Percentiles rank a stretch among this genome's conserved stretches.
Conservation (phyloP, 2,113 vertebrate species). For the Anas platyrhynchos region DNA sequence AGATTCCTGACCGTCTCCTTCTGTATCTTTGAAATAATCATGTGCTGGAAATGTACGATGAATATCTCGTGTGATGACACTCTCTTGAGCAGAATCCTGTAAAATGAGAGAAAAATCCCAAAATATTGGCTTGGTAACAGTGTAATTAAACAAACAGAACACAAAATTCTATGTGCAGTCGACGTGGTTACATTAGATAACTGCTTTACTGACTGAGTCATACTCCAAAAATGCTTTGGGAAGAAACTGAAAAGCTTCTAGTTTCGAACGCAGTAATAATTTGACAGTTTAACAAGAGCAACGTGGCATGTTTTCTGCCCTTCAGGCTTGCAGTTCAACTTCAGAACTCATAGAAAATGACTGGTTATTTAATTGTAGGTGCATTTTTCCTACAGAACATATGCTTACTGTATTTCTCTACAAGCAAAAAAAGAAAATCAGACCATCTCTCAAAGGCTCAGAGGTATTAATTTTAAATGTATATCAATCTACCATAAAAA, state of each 20-base stretch:
- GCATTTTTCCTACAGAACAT: slow-evolving; percentile 15
- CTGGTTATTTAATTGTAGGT: neutral
- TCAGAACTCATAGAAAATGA: slow-evolving; percentile 3
- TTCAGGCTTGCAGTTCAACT: neutral
- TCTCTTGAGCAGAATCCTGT: slow-evolving; percentile 94
- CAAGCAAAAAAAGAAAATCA: slow-evolving; percentile 1
- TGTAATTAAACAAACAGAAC: neutral
- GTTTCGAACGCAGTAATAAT: neutral
- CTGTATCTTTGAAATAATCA: slow-evolving; percentile 96
- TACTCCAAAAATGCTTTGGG: slow-evolving; percentile 1
- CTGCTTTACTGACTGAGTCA: slow-evolving; percentile 1
- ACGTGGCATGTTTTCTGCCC: neutral
- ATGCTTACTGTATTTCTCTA: neutral
- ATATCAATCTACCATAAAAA: neutral
- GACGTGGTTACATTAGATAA: neutral
- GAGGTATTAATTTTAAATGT: neutral
- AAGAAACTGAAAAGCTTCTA: slow-evolving; percentile 11
- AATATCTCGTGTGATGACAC: slow-evolving; percentile 95
- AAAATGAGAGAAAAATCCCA: slow-evolving; percentile 19
- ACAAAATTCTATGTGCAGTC: neutral
- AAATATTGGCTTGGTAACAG: neutral
- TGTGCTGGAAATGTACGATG: slow-evolving; percentile 98
- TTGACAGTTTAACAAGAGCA: slow-evolving; percentile 33
- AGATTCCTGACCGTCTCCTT: slow-evolving; percentile 96
- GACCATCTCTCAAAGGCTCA: neutral